Percentiles rank a stretch among this genome's conserved stretches.
phyloP scores from a whole-genome alignment of 2,113 vertebrate species.

The Condylura cristata region DNA sequence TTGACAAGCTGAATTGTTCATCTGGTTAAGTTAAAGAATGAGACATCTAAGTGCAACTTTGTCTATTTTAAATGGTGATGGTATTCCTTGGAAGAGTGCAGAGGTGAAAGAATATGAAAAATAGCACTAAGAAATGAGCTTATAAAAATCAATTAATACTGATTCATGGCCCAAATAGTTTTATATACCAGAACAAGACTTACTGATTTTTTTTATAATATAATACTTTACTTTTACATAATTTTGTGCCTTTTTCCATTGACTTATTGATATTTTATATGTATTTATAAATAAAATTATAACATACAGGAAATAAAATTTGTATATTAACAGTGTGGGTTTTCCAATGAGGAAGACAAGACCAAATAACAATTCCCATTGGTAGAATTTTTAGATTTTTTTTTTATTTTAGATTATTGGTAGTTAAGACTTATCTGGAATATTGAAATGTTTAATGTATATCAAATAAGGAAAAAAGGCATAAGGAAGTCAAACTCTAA shows the following conservation, averaged over 20 bases:
- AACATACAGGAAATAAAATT: constrained; percentile 54
- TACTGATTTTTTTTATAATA: constrained; percentile 60
- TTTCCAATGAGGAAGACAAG: neutral
- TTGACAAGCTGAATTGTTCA: constrained; percentile 3
- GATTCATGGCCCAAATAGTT: constrained; percentile 52
- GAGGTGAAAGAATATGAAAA: constrained; percentile 52
- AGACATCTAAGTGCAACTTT: constrained; percentile 4
- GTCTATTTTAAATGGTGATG: constrained; percentile 64
- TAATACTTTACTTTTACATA: too few species aligned
- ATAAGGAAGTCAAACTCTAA: neutral
- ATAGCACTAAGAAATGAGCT: constrained; percentile 27
- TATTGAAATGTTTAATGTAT: neutral
- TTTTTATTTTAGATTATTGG: neutral
- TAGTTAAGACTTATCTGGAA: neutral
- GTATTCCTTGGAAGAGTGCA: constrained; percentile 66
- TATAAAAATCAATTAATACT: constrained; percentile 65
- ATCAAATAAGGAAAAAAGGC: neutral
- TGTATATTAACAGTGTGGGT: constrained; percentile 48
- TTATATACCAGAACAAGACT: constrained; percentile 38
- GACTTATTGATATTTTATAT: constrained; percentile 51
- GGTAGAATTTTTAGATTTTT: constrained; percentile 63
- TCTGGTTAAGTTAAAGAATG: constrained; percentile 41
- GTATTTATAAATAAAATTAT: constrained; percentile 60
- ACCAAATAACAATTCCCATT: constrained; percentile 19
- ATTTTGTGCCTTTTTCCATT: too few species aligned